phyloP scores from a whole-genome alignment of 2,888 invertebrate species.

The Standfussiana lucernea region DNA sequence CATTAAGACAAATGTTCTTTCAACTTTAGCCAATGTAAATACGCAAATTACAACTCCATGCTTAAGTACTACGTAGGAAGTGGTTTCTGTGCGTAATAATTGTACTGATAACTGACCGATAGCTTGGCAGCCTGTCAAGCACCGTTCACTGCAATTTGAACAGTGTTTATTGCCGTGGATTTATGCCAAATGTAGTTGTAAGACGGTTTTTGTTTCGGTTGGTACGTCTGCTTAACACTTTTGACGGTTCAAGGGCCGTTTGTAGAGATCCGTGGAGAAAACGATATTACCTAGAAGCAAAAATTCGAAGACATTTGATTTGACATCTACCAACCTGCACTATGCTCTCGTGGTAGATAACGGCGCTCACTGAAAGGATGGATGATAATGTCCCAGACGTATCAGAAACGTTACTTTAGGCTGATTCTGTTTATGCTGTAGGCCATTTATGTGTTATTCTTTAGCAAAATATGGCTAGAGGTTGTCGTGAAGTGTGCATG shows the following conservation, averaged over 20 bases:
- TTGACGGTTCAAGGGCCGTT: not conserved
- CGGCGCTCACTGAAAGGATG: not conserved
- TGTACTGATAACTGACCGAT: conserved; percentile 30
- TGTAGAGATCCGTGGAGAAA: not conserved
- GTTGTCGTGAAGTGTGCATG: not conserved
- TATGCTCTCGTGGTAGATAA: not conserved
- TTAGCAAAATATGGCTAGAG: not conserved
- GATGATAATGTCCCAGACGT: not conserved
- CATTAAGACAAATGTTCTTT: conserved; percentile 9
- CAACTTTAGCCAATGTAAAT: conserved; percentile 15
- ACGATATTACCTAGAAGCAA: not conserved
- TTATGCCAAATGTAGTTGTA: conserved; percentile 46
- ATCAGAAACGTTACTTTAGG: not conserved
- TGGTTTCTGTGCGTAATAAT: conserved; percentile 41
- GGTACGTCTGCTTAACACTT: conserved; percentile 2
- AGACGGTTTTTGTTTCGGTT: conserved; percentile 19
- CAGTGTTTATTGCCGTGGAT: conserved; percentile 44
- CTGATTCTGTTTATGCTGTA: not conserved
- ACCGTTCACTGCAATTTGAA: conserved; percentile 13
- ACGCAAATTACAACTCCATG: conserved; percentile 22
- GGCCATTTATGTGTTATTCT: not conserved
- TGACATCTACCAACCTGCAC: not conserved
- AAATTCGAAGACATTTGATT: not conserved
- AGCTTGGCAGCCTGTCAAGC: conserved; percentile 51
- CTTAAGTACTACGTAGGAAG: conserved; percentile 40